Conservation (phyloP, 37 sponge, comb jelly and placozoan genomes). For the Aplysina aerophoba region DNA sequence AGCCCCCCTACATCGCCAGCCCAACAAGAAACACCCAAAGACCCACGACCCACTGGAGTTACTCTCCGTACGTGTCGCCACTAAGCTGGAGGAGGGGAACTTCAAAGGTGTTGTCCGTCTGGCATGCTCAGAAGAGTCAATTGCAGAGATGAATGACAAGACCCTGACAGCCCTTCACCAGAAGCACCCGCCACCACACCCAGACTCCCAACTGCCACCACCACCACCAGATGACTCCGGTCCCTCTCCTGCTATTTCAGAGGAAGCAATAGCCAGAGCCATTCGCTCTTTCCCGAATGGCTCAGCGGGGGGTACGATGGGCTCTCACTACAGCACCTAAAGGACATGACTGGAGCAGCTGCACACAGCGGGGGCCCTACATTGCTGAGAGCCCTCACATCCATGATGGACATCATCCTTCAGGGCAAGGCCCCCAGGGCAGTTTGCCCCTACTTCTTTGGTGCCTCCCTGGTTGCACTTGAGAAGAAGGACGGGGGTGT, state of each 20-base stretch:
- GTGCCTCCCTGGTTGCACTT: neutral
- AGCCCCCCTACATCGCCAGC: too few species aligned
- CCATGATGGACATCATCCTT: neutral
- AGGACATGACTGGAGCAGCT: neutral
- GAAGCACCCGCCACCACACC: neutral
- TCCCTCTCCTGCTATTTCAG: neutral
- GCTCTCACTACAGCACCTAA: too few species aligned
- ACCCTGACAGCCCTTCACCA: neutral
- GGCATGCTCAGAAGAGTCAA: too few species aligned
- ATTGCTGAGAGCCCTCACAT: neutral
- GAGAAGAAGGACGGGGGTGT: constrained; percentile 8
- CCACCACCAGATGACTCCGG: neutral
- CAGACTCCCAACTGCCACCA: constrained; percentile 10
- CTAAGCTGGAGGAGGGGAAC: too few species aligned
- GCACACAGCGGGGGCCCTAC: neutral
- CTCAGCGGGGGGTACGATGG: neutral
- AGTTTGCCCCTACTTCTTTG: constrained; percentile 13
- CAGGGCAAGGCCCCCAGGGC: neutral
- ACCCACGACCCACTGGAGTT: neutral
- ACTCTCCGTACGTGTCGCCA: too few species aligned
- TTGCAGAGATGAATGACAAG: neutral
- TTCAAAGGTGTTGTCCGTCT: too few species aligned
- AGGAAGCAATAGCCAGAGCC: neutral
- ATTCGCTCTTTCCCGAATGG: neutral
- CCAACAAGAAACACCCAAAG: too few species aligned